Evolutionary conservation across 2,113 vertebrate species (phyloP), one percentile per base, ranked within the genome.

Genomic region (Pao palembangensis): DNA sequence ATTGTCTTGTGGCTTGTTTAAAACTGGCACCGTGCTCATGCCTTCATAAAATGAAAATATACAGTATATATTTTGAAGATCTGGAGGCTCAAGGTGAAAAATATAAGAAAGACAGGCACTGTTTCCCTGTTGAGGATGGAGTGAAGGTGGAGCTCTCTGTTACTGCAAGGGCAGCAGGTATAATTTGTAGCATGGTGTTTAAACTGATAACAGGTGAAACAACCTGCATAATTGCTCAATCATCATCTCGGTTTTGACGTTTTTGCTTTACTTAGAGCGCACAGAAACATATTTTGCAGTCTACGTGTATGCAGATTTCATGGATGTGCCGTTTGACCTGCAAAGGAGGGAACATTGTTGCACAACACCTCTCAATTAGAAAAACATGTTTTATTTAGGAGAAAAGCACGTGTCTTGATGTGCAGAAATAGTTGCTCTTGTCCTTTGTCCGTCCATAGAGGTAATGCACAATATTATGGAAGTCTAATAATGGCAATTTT

Each of bases 181-280:
- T 67, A 77, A 28, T 51, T 52, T 82, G 69, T 70, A 64, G 68
- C 65, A 61, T 55, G 34, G 79, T 86, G 86, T 88, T 79, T 76
- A 79, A 85, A 70, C 78, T 84, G 85, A 88, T 88, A 77, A 83
- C 58, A 73, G 57, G 58, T 76, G 57, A 83, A 70, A 68, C 51
- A 62, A 75, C 76, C 71, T 84, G 68, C 10, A 8, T 63, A 49
- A 68, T 78, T 61, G 59, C 31, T 55, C 76, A 67, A 56, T 34
- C 3, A 49, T 61, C 74, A 70, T 69, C 55, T 56, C 53, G 48
- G 4, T 62, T 34, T 42, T 38, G 15, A 21, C 58, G 58, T 76
- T 63, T 68, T 48, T 25, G 15, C 58, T 47, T 72, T 31, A 20
- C 31, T 51, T 8, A 49, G 21, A 78, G 67, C 67, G 5, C 48